phyloP scores from a whole-genome alignment of 1,140 invertebrate species.

The Micrasema longulum region DNA sequence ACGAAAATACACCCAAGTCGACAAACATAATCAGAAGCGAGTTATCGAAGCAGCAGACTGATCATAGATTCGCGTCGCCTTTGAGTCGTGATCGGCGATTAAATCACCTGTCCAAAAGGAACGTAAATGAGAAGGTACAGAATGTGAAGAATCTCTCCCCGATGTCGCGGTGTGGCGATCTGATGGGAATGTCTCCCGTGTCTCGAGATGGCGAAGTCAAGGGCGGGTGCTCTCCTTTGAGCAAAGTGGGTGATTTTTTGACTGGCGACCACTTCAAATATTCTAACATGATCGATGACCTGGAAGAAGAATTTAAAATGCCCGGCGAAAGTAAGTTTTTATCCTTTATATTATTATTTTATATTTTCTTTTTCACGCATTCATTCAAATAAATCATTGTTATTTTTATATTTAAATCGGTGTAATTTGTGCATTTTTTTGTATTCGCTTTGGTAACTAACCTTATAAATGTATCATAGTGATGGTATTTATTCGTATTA shows the following conservation, averaged over 20 bases:
- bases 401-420: background rate
- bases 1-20: slow-evolving; percentile 26
- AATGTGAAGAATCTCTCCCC: slow-evolving; percentile 48
- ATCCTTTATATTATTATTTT: slow-evolving; percentile 42
- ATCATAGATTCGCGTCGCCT: slow-evolving; percentile 28
- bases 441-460: slow-evolving; percentile 17
- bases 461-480: background rate
- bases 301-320: slow-evolving; percentile 50
- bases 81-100: slow-evolving; percentile 21
- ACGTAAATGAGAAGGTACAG: slow-evolving; percentile 3
- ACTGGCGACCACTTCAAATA: slow-evolving; percentile 21
- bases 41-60: background rate
- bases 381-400: slow-evolving; percentile 1
- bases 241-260: slow-evolving; percentile 16
- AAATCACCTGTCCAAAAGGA: slow-evolving; percentile 28
- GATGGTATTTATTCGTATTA: too few species aligned
- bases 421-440: background rate
- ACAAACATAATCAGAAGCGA: slow-evolving; percentile 11
- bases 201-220: slow-evolving; percentile 3
- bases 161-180: slow-evolving; percentile 51
- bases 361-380: slow-evolving; percentile 11
- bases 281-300: slow-evolving; percentile 29
- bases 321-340: slow-evolving; percentile 52
- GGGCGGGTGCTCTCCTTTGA: background rate
- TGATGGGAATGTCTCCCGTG: slow-evolving; percentile 52